Evolutionary conservation across 2,113 vertebrate genomes (phyloP).

Genomic region (Hypocryptadius cinnamomeus): DNA sequence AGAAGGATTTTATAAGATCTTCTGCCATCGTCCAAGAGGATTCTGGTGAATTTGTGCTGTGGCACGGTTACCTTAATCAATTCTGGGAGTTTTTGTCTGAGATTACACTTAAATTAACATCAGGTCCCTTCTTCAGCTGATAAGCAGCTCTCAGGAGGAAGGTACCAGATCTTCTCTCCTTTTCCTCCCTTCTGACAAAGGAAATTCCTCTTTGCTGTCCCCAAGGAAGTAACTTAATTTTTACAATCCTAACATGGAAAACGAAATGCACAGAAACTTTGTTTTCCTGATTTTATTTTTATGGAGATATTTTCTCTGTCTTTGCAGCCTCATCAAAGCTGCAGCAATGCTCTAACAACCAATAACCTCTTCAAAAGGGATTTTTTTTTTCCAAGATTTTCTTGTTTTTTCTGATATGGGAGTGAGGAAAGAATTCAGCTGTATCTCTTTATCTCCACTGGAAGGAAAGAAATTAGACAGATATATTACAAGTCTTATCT

Average conservation of each 20-base stretch:
- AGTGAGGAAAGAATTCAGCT: neutral
- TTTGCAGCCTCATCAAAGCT: neutral
- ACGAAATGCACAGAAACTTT: neutral
- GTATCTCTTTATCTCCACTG: neutral
- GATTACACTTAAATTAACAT: too few species aligned
- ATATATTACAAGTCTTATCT: slow-evolving; percentile 19
- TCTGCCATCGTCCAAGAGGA: too few species aligned
- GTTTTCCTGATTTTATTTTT: neutral
- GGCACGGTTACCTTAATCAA: neutral
- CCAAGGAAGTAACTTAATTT: neutral
- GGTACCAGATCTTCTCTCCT: neutral
- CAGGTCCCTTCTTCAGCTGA: neutral
- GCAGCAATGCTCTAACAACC: neutral
- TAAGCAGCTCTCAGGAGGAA: neutral
- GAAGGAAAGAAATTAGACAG: slow-evolving; percentile 14
- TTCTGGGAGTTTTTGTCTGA: neutral
- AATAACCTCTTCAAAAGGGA: neutral
- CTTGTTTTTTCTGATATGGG: neutral
- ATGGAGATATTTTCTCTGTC: neutral
- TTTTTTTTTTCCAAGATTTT: neutral
- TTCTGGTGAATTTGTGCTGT: neutral
- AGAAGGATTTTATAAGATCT: neutral
- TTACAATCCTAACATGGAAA: neutral
- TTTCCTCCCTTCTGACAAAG: neutral
- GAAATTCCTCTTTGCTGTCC: neutral